Evolutionary conservation across 2,113 vertebrate species (phyloP), one percentile per base, ranked within the genome.

Genomic region (Benitochromis conjunctus): DNA sequence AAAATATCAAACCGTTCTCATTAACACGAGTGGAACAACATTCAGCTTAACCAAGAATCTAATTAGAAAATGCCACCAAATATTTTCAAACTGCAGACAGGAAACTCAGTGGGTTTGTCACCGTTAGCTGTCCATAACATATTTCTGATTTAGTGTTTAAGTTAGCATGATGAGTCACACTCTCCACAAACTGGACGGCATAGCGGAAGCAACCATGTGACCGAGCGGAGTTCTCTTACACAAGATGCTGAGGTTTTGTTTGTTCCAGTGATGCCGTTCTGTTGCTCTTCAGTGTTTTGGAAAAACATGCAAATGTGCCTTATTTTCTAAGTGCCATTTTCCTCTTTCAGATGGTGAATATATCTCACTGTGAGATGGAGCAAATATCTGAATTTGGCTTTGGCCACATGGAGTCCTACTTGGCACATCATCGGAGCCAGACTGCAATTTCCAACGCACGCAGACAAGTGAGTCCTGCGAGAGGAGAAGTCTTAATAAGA

Each of bases 401-500:
- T 62, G 82, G 86, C 81, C 84, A 57, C 0, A 3, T 8, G 2
- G 53, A 81, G 66, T 86, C 79, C 86, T 9, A 66, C 64, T 88
- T 83, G 91, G 80, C 82, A 74, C 74, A 31, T 66, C 46, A n/a
- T 18, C 53, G 7, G 76, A 90, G 77, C 21, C 71, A 74, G 58
- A 79, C 80, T 87, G 86, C 78, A 71, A 88, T 84, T 57, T 89
- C 62, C 38, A 81, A 48, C 79, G 24, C 29, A 58, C 26, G 16
- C 58, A 69, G 14, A 58, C 79, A 74, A 31, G 54, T 48, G 2
- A 48, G 10, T 84, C 86, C 71, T 66, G 19, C 26, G 80, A 80
- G 79, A 87, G 21, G 31, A 81, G 56, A 66, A 60, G 77, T 76
- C 85, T 86, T 89, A 89, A 88, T 82, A 21, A 79, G 81, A 93